A percentile compares a stretch with the other conserved stretches of the same genome.
Conservation (phyloP, 1,140 invertebrate genomes). For the Ceratitis capitata region DNA sequence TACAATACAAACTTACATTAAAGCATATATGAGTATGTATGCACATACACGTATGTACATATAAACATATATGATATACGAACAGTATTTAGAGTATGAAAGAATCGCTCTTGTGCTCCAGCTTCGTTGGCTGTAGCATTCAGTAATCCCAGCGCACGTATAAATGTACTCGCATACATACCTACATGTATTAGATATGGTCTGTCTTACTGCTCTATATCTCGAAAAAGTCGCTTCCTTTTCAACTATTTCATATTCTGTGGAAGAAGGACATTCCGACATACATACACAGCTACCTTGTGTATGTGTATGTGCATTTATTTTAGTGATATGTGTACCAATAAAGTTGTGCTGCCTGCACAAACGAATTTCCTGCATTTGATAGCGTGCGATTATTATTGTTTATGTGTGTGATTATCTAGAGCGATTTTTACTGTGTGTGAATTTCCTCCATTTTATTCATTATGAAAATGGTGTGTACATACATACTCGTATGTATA, state of each 20-base stretch:
- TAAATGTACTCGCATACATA: background rate
- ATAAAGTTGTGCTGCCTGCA: background rate
- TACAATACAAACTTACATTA: background rate
- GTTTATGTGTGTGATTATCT: conserved; percentile 53
- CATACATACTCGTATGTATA: background rate
- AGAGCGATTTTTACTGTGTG: background rate
- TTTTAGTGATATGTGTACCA: background rate
- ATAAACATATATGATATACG: background rate
- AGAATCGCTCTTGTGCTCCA: too few relatives aligned
- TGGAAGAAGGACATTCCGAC: background rate
- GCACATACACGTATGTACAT: background rate
- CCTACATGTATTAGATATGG: background rate
- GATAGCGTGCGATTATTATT: conserved; percentile 51
- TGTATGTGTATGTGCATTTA: background rate
- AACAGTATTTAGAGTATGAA: too few relatives aligned
- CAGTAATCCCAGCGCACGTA: background rate
- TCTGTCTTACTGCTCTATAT: background rate
- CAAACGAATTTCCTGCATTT: background rate
- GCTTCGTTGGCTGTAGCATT: background rate
- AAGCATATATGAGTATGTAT: background rate
- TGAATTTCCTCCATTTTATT: background rate
- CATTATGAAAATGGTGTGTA: too few relatives aligned
- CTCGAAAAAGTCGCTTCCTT: background rate
- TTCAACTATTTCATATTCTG: background rate
- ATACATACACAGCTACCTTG: too few relatives aligned